These are phyloP conservation scores for Myiotriccus ornatus DNA, from an alignment of 2,797 vertebrate genomes.

Conservation along the genomic window DNA sequence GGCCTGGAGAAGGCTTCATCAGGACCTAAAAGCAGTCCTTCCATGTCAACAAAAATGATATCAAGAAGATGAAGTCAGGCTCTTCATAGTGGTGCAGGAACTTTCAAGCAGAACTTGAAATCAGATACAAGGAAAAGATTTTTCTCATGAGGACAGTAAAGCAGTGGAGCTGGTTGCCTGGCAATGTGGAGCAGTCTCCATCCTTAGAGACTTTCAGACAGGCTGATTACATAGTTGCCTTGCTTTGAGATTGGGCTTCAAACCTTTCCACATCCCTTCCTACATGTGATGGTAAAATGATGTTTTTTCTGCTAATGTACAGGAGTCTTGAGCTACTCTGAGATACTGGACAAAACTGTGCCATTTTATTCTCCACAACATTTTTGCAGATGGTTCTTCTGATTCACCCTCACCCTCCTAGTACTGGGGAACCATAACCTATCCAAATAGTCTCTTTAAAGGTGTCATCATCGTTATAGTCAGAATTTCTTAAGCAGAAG, in stretches of 20 bases:
- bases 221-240: background rate
- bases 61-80: background rate
- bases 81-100: background rate
- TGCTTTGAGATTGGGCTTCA: background rate
- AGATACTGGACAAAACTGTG: background rate
- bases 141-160: background rate
- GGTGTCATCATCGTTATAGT: background rate
- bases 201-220: background rate
- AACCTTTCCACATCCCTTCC: background rate
- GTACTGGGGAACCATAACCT: rapidly evolving
- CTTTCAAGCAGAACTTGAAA: background rate
- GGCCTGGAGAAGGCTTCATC: background rate
- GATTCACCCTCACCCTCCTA: background rate
- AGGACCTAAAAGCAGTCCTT: background rate
- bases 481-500: background rate
- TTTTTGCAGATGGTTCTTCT: background rate
- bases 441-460: background rate
- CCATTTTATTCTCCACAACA: background rate
- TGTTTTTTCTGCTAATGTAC: background rate
- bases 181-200: background rate
- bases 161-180: background rate
- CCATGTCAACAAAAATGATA: background rate
- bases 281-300: background rate
- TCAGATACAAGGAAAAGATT: background rate
- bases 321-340: background rate